phyloP scores from a whole-genome alignment of 1,140 invertebrate genomes.

The Heterodera carotae region DNA sequence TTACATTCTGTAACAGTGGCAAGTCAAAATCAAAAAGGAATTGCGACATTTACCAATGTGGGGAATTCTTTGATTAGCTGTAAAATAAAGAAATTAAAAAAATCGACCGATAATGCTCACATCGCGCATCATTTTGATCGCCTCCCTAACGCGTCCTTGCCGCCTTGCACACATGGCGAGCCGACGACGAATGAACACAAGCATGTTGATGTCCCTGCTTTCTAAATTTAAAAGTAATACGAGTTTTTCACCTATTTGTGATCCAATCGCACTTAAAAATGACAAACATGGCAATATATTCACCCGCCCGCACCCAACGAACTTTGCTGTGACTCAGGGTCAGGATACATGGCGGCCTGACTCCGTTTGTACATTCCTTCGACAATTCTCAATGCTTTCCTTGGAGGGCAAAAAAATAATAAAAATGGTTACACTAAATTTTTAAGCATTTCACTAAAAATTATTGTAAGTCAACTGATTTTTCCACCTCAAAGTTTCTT shows the following conservation, averaged over 20 bases:
- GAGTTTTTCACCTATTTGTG: not conserved
- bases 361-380: conserved; percentile 82
- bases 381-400: conserved; percentile 83
- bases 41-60: conserved; percentile 17
- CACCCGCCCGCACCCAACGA: conserved; percentile 51
- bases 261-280: conserved; percentile 13
- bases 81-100: conserved; percentile 8
- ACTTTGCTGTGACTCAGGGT: conserved; percentile 80
- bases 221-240: conserved; percentile 36
- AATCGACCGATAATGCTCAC: conserved; percentile 66
- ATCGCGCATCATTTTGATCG: conserved; percentile 94
- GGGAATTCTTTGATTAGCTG: conserved; percentile 34
- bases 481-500: conserved; percentile 50
- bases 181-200: conserved; percentile 71
- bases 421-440: conserved; percentile 30
- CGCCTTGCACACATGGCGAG: conserved; percentile 95
- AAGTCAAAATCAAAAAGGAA: not conserved
- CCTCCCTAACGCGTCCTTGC: conserved; percentile 87
- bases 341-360: conserved; percentile 78
- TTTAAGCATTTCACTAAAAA: not conserved
- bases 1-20: conserved; percentile 72
- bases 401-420: conserved; percentile 73
- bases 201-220: conserved; percentile 84
- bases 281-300: conserved; percentile 9
- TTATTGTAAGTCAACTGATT: no score